These are phyloP conservation scores for Limosa lapponica DNA, from an alignment of 2,797 vertebrate species.

Conservation along the genomic window DNA sequence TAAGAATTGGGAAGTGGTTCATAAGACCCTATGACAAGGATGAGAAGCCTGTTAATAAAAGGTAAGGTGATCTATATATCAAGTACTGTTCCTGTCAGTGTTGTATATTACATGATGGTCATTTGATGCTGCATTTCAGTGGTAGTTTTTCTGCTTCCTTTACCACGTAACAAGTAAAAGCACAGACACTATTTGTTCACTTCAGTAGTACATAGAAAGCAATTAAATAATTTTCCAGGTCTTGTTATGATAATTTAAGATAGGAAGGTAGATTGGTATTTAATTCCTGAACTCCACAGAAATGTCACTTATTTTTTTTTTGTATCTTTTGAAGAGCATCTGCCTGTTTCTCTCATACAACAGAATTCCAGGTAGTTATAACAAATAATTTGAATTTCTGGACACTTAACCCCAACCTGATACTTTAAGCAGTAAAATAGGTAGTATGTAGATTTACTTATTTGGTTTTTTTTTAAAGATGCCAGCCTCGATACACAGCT, in stretches of 20 bases:
- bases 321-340: not conserved
- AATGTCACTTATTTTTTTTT: not conserved
- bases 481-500: not conserved
- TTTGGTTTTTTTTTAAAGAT: not conserved
- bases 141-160: not conserved
- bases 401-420: not conserved
- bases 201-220: not conserved
- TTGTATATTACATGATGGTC: not conserved
- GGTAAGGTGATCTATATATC: conserved; percentile 72
- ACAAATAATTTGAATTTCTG: not conserved
- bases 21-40: conserved; percentile 92
- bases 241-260: not conserved
- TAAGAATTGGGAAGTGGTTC: conserved; percentile 96
- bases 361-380: not conserved
- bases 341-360: not conserved
- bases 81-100: not conserved
- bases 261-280: not conserved
- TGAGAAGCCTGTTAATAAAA: conserved; percentile 91
- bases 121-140: not conserved
- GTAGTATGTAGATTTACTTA: not conserved
- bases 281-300: not conserved
- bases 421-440: not conserved
- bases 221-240: not conserved
- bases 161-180: not conserved
- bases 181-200: not conserved